phyloP scores from a whole-genome alignment of 2,113 vertebrate species.

The Panthera tigris region DNA sequence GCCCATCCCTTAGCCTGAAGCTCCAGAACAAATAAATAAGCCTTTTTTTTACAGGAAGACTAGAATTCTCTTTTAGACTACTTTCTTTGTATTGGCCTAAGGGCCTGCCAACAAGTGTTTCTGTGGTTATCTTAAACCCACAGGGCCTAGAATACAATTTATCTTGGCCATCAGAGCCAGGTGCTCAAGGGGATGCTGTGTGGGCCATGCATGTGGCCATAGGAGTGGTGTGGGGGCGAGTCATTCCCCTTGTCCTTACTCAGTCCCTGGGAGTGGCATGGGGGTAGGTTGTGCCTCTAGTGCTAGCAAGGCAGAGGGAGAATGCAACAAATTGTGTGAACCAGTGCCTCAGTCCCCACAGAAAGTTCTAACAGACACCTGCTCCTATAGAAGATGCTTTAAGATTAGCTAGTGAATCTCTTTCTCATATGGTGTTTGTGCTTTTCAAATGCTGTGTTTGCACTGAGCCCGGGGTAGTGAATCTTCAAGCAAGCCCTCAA shows the following conservation, averaged over 20 bases:
- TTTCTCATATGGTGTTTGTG: background rate
- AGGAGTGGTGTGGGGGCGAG: background rate
- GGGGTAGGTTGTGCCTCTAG: background rate
- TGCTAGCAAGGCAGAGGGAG: background rate
- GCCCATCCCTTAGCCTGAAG: background rate
- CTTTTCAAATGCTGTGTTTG: background rate
- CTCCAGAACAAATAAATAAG: background rate
- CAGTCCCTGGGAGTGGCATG: background rate
- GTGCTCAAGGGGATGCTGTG: background rate
- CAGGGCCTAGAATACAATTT: background rate
- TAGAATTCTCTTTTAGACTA: background rate
- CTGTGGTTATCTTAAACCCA: background rate
- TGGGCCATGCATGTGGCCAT: background rate
- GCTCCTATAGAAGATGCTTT: background rate
- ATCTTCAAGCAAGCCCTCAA: background rate
- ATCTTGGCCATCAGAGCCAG: background rate
- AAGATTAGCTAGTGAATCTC: background rate
- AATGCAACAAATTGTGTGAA: background rate
- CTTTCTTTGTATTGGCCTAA: background rate
- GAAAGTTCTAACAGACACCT: background rate
- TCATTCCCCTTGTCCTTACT: background rate
- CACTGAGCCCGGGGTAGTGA: background rate
- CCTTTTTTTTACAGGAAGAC: background rate
- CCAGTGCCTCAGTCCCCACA: background rate
- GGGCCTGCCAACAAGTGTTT: background rate